Evolutionary conservation across 1,140 invertebrate species (phyloP).

Genomic region (Neodiprion pinetum): DNA sequence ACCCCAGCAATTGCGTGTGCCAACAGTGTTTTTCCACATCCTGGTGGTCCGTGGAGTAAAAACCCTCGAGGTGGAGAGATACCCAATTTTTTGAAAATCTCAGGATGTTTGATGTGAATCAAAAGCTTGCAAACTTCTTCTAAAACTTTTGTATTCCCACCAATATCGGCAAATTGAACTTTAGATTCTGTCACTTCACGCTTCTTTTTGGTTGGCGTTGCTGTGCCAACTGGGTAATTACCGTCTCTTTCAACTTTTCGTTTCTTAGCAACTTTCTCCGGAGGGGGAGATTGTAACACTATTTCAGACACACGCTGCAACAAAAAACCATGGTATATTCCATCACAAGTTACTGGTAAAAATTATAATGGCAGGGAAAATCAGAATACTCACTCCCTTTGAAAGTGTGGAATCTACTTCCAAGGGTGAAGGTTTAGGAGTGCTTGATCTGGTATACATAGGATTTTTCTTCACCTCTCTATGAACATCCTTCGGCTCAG

Average conservation of each 20-base stretch:
- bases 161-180: constrained; percentile 77
- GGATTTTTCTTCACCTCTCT: constrained; percentile 22
- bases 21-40: constrained; percentile 91
- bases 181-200: constrained; percentile 52
- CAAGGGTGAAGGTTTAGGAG: neutral
- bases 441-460: constrained; percentile 1
- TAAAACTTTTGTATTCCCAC: constrained; percentile 74
- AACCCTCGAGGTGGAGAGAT: constrained; percentile 84
- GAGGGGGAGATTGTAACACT: neutral
- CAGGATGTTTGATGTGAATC: constrained; percentile 84
- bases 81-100: constrained; percentile 81
- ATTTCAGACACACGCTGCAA: neutral
- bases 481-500: constrained; percentile 9
- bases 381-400: constrained; percentile 7
- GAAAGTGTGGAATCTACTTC: neutral
- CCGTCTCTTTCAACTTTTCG: constrained; percentile 47
- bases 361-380: neutral
- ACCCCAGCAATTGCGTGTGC: constrained; percentile 93
- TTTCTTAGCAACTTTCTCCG: constrained; percentile 50
- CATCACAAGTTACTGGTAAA: too few species aligned
- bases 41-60: constrained; percentile 90
- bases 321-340: too few species aligned
- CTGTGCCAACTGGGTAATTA: constrained; percentile 49
- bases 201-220: constrained; percentile 44
- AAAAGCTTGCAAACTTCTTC: constrained; percentile 83